Evolutionary conservation across 2,797 vertebrate species (phyloP).

Genomic region (Scarus forsteni): DNA sequence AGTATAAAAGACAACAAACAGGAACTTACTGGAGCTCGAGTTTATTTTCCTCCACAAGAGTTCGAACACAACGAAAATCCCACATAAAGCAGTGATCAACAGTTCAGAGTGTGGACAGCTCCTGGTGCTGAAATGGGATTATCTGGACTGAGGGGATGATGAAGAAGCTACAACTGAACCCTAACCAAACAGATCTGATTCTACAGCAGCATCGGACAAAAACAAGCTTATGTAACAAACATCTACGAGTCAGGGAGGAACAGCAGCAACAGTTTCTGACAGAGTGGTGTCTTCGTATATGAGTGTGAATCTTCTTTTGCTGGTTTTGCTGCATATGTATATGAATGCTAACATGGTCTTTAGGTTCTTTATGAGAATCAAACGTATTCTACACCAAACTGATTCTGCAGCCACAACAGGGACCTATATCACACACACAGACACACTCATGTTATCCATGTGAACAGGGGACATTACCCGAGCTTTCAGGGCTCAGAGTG

Average conservation of each 20-base stretch:
- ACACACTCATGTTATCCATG: conserved; percentile 30
- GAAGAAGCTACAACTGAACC: conserved; percentile 17
- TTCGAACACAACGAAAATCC: neutral
- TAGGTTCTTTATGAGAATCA: neutral
- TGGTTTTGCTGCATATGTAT: no score
- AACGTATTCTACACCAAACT: conserved; percentile 26
- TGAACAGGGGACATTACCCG: conserved; percentile 72
- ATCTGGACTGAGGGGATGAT: neutral
- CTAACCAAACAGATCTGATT: conserved; percentile 6
- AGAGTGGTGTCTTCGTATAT: no score
- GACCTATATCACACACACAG: neutral
- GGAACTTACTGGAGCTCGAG: neutral
- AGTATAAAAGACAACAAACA: neutral
- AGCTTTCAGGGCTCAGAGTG: conserved; percentile 68
- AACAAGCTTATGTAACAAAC: neutral
- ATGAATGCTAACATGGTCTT: no score
- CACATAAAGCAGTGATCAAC: neutral
- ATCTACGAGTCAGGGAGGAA: no score
- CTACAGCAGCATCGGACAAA: neutral
- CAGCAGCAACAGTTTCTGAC: neutral
- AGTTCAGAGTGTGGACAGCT: conserved; percentile 26
- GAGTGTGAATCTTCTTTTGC: no score
- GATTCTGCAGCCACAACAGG: conserved; percentile 4
- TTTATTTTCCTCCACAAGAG: neutral
- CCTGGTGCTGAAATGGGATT: conserved; percentile 41